Base-by-base conservation (phyloP, 1,140 invertebrate genomes). In the Caenorhabditis remanei region DNA sequence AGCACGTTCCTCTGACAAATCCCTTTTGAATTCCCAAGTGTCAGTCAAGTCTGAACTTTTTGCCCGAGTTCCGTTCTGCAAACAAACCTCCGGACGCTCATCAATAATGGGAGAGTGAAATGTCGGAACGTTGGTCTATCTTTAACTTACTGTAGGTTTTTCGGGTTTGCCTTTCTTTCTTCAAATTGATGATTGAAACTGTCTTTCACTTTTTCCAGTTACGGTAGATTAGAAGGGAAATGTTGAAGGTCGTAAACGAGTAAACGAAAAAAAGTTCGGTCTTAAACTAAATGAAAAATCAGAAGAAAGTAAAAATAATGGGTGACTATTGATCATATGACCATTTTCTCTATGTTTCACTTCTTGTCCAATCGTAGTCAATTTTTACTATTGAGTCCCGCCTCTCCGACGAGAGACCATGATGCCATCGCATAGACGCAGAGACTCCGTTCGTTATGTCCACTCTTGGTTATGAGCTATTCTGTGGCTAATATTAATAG, bases 361-460 rank as follows among this genome's bases (percentile, higher is more conserved):
- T 32, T 53, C n/a, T 53, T 53, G 71, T 79, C 71, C 71, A 79
- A 79, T 79, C 46, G 71, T 79, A 50, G 46, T 14, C 71, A 50
- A 24, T 79, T 48, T 71, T 53, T 79, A 79, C 14, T 79, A 79
- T 50, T n/a, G 14, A 32, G 46, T 19, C 46, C 71, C 71, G 43
- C 71, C 71, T 53, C 16, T 32, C 41, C 19, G 19, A 46, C 7
- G 40, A 46, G 40, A 71, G 40, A 24, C 40, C 46, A 50, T 63
- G 8, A 40, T 3, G 19, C 46, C 14, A 9, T 50, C 71, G 7
- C n/a, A 43, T 19, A 79, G 71, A 79, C 43, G 43, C 46, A 79
- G 71, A 79, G 40, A 32, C 32, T 19, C n/a, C 43, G n/a, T 41
- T 79, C 46, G 2, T 50, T n/a, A 11, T 79, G 65, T 11, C 21